phyloP scores from a whole-genome alignment of 2,888 invertebrate species.

The Coleophora deauratella region DNA sequence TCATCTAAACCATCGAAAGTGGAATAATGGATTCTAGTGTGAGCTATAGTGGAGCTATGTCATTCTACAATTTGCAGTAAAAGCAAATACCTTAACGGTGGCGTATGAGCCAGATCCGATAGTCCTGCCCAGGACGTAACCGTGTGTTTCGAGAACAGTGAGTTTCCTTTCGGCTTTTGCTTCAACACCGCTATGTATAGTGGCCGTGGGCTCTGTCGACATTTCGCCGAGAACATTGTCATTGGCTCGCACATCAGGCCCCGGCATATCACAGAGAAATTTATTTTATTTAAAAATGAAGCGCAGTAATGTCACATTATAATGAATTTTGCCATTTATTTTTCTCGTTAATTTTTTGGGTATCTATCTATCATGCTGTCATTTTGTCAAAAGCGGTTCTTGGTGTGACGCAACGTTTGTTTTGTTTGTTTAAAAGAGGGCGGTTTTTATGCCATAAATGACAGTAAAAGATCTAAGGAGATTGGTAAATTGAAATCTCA shows the following conservation, averaged over 20 bases:
- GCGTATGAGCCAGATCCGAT: slow-evolving; percentile 90
- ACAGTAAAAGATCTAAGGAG: background rate
- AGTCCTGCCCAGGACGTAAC: slow-evolving; percentile 82
- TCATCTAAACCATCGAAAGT: too few species aligned
- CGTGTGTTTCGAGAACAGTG: slow-evolving; percentile 85
- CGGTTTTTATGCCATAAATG: slow-evolving; percentile 15
- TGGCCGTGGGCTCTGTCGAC: slow-evolving; percentile 62
- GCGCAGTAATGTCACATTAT: slow-evolving; percentile 52
- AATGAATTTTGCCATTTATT: slow-evolving; percentile 50
- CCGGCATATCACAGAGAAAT: slow-evolving; percentile 68
- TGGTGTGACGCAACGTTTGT: slow-evolving; percentile 22
- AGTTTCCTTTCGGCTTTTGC: slow-evolving; percentile 59
- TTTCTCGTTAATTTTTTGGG: slow-evolving; percentile 41
- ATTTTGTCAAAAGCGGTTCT: slow-evolving; percentile 44
- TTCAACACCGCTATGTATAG: slow-evolving; percentile 58
- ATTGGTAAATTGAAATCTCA: too few species aligned
- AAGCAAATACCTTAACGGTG: slow-evolving; percentile 78
- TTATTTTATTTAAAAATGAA: slow-evolving; percentile 40
- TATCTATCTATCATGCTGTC: slow-evolving; percentile 44
- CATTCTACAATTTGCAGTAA: background rate
- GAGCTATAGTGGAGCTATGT: too few species aligned
- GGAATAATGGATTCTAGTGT: too few species aligned
- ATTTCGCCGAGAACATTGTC: slow-evolving; percentile 67
- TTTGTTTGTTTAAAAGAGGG: slow-evolving; percentile 35
- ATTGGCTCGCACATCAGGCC: slow-evolving; percentile 65